A percentile compares a stretch with the other conserved stretches of the same genome.
These are phyloP conservation scores for Nomada fucata DNA, from an alignment of 2,888 invertebrate species.

Conservation along the genomic window DNA sequence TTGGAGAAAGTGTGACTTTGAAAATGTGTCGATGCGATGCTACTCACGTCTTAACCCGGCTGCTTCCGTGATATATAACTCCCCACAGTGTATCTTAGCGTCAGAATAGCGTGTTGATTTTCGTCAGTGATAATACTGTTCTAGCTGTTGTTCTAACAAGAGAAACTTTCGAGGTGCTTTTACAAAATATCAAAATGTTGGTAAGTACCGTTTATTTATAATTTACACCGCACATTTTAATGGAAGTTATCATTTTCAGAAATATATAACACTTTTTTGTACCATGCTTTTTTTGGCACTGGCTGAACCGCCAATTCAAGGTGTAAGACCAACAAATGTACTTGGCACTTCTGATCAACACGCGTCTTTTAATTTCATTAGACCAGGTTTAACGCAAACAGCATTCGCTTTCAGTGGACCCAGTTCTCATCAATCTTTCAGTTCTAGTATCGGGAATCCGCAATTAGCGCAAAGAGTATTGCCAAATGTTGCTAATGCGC, in stretches of 20 bases:
- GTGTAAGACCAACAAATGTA: conserved; percentile 76
- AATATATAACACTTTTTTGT: conserved; percentile 53
- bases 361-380: conserved; percentile 80
- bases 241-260: conserved; percentile 62
- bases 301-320: conserved; percentile 69
- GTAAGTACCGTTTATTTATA: conserved; percentile 61
- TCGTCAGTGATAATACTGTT: conserved; percentile 59
- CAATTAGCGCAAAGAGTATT: conserved; percentile 76
- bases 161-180: background rate
- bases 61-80: conserved; percentile 81
- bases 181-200: conserved; percentile 59
- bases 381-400: conserved; percentile 81
- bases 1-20: conserved; percentile 74
- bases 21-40: conserved; percentile 70
- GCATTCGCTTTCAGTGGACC: conserved; percentile 80
- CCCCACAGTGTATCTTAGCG: conserved; percentile 64
- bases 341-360: conserved; percentile 79
- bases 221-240: conserved; percentile 10
- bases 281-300: conserved; percentile 46
- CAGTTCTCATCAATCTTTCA: conserved; percentile 80
- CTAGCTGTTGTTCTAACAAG: background rate
- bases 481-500: conserved; percentile 78
- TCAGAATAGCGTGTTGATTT: conserved; percentile 73
- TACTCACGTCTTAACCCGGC: conserved; percentile 73
- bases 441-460: conserved; percentile 79